Conservation (phyloP, 2,888 invertebrate species). For the Cryptosula pallasiana region DNA sequence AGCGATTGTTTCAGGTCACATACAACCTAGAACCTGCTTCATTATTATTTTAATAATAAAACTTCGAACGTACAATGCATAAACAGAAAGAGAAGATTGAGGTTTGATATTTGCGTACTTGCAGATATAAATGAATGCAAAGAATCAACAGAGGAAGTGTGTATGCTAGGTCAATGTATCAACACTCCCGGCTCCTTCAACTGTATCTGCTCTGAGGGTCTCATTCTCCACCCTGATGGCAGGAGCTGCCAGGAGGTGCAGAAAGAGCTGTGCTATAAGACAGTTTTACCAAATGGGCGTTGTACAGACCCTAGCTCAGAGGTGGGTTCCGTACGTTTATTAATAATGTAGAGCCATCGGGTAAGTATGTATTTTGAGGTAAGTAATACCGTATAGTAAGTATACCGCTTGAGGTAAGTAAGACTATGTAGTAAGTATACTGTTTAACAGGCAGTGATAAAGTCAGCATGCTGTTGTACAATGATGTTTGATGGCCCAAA, state of each 20-base stretch:
- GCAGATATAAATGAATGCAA: conserved; percentile 74
- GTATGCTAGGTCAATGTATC: conserved; percentile 71
- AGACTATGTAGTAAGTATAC: too few species aligned
- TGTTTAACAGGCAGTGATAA: conserved; percentile 60
- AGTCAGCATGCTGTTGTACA: conserved; percentile 80
- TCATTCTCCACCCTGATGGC: conserved; percentile 74
- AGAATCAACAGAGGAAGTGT: conserved; percentile 62
- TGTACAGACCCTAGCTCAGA: conserved; percentile 71
- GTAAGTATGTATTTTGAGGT: too few species aligned
- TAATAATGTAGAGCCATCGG: too few species aligned
- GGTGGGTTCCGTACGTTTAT: too few species aligned
- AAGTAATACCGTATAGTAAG: too few species aligned
- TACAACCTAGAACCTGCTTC: too few species aligned
- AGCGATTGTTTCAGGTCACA: too few species aligned
- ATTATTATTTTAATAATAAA: too few species aligned
- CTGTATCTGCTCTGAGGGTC: conserved; percentile 76
- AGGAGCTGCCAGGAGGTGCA: conserved; percentile 77
- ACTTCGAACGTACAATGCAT: too few species aligned
- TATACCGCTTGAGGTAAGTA: too few species aligned
- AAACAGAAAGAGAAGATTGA: too few species aligned
- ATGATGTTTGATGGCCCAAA: conserved; percentile 55
- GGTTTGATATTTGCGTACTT: not conserved
- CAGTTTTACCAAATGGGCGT: conserved; percentile 66
- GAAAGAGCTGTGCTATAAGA: conserved; percentile 74
- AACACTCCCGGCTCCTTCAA: conserved; percentile 79